These are phyloP conservation scores for Vulpes lagopus DNA, from an alignment of 2,113 vertebrate species.

Conservation along the genomic window DNA sequence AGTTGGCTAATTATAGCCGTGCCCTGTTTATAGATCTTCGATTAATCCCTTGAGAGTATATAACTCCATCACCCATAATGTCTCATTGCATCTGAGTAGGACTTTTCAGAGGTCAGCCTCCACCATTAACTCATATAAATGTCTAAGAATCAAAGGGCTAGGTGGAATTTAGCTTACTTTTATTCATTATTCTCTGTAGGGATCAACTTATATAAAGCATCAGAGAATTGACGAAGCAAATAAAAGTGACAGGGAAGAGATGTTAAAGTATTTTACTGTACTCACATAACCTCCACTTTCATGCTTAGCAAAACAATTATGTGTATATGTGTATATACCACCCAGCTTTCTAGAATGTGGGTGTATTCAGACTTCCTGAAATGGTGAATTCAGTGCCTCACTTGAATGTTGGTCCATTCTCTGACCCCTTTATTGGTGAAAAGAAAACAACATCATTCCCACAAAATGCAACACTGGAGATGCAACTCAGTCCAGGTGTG, in stretches of 20 bases:
- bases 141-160: slow-evolving; percentile 1
- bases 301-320: background rate
- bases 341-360: background rate
- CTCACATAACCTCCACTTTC: background rate
- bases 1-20: slow-evolving; percentile 57
- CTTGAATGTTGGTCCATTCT: background rate
- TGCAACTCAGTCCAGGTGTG: background rate
- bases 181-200: slow-evolving; percentile 1
- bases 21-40: background rate
- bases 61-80: slow-evolving; percentile 6
- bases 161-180: background rate
- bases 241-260: background rate
- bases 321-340: background rate
- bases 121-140: slow-evolving; percentile 12
- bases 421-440: background rate
- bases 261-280: background rate
- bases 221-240: background rate
- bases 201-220: background rate
- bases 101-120: background rate
- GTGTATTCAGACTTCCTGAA: background rate
- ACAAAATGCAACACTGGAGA: background rate
- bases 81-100: background rate
- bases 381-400: background rate
- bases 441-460: background rate
- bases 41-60: slow-evolving; percentile 16